Evolutionary conservation across 2,888 invertebrate genomes (phyloP), one percentile per base, ranked within the genome.

Genomic region (Aspidiotus destructor): DNA sequence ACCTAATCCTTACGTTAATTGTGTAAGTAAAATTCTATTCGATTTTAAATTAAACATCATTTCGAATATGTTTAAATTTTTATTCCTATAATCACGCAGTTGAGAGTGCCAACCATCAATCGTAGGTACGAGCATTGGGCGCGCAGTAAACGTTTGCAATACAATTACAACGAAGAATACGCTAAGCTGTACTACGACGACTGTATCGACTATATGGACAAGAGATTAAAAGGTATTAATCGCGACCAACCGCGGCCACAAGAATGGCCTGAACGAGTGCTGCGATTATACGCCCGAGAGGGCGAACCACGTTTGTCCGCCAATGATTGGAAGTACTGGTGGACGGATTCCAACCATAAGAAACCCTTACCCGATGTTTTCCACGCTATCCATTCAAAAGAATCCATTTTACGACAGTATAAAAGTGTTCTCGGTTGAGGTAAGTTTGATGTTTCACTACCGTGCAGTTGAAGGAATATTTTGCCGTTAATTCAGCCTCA

Each of bases 131-230:
- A 84, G 76, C 89, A 91, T 76, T 92, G 91, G 91, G 88, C 87
- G 76, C 85, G 90, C 83, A 91, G 91, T 17, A 85, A 85, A 76
- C 86, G 86, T 79, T 84, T 88, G 57, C 88, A 88, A 76, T 92
- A 92, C 80, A 84, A 82, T 76, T 91, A 90, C 77, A 81, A 89
- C 77, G 88, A 87, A 79, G 86, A 90, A 77, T 92, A 91, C 80
- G 78, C 87, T 79, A 84, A 85, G 78, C 90, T 88, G 79, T 92
- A 92, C 77, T 92, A 91, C 78, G 85, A 90, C 76, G 90, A 91
- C 76, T 86, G 89, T 71, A 88, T 92, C 77, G 85, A 86, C 75
- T 92, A 87, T 79, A 78, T 92, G 78, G 87, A 92, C 77, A 84
- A 86, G 75, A 83, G 88, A 74, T 84, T 86, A 78, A 81, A 81